These are phyloP conservation scores for Calephelis nemesis DNA, from an alignment of 1,140 invertebrate species.

Conservation along the genomic window DNA sequence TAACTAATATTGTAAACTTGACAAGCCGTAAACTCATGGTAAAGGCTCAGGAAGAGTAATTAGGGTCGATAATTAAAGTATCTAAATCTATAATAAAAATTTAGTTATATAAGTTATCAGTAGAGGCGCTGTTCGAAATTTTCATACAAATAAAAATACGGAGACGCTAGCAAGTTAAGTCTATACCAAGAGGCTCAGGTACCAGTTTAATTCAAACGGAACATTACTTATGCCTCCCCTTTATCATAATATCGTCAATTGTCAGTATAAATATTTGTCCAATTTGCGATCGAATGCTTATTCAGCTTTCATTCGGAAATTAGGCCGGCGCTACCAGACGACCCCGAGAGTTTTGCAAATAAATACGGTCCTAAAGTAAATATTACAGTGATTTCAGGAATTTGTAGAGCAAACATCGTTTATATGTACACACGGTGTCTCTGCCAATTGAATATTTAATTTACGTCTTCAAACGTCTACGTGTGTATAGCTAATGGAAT, in stretches of 20 bases:
- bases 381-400: conserved; percentile 47
- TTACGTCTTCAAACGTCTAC: background rate
- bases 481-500: background rate
- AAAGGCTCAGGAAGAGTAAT: no score
- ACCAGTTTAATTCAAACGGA: background rate
- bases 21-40: no score
- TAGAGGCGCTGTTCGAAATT: no score
- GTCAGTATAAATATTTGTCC: conserved; percentile 42
- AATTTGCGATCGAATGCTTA: conserved; percentile 55
- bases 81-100: no score
- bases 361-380: conserved; percentile 54
- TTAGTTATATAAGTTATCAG: no score
- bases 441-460: conserved; percentile 7
- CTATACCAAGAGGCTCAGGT: no score
- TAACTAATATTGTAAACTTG: no score
- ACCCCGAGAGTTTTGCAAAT: conserved; percentile 59
- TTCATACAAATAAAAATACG: no score
- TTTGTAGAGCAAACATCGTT: conserved; percentile 30
- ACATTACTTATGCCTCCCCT: conserved; percentile 14
- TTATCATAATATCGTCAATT: conserved; percentile 41
- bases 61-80: no score
- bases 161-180: no score
- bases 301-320: conserved; percentile 60
- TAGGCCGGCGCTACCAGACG: conserved; percentile 48
- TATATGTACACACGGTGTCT: conserved; percentile 6